Conservation (phyloP, 1,140 invertebrate species). For the Penaeus chinensis region DNA sequence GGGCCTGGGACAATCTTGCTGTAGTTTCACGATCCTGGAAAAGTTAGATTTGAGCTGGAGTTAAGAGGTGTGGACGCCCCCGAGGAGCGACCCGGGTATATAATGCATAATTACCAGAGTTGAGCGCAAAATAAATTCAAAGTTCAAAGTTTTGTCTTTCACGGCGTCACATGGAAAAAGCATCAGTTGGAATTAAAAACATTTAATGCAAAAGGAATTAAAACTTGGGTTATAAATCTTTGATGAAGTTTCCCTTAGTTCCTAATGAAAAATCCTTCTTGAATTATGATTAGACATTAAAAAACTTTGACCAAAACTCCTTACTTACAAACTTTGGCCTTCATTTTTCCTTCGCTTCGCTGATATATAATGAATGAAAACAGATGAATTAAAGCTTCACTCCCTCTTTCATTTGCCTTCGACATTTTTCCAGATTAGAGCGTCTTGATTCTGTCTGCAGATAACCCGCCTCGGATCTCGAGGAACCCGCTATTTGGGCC, state of each 20-base stretch:
- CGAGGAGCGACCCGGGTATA: constrained; percentile 20
- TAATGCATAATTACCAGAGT: constrained; percentile 59
- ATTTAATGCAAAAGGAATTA: constrained; percentile 62
- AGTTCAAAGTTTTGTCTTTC: constrained; percentile 61
- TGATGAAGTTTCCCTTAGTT: constrained; percentile 56
- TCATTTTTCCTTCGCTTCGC: constrained; percentile 56
- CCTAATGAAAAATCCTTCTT: constrained; percentile 61
- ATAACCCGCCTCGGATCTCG: too few relatives aligned
- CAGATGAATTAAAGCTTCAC: constrained; percentile 56
- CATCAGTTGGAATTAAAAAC: constrained; percentile 61
- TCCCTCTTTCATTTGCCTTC: constrained; percentile 39
- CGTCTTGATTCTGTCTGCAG: background rate
- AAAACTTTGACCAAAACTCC: constrained; percentile 62
- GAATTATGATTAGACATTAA: constrained; percentile 62
- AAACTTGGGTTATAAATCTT: constrained; percentile 62
- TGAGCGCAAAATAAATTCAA: constrained; percentile 60
- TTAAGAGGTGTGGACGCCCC: constrained; percentile 42
- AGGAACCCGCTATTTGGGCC: too few relatives aligned
- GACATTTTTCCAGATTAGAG: constrained; percentile 45
- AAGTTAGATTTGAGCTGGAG: constrained; percentile 50
- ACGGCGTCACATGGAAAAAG: constrained; percentile 59
- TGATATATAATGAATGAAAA: constrained; percentile 62
- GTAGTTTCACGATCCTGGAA: constrained; percentile 1
- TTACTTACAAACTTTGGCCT: constrained; percentile 60
- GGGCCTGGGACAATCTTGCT: constrained; percentile 4